phyloP scores from a whole-genome alignment of 2,888 invertebrate species.

The Andrena chrysosceles region DNA sequence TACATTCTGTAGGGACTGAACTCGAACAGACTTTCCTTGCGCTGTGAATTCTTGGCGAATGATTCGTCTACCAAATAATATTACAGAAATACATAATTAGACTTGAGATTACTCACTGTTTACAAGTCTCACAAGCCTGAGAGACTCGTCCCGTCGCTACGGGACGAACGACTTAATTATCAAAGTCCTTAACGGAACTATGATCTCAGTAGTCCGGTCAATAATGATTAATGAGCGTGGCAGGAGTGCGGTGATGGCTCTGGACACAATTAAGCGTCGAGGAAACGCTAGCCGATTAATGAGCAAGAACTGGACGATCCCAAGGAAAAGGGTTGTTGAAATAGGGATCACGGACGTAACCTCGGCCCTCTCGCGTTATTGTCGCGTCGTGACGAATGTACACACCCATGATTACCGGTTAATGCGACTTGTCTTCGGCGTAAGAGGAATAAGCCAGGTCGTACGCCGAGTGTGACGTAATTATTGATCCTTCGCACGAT shows the following conservation, averaged over 20 bases:
- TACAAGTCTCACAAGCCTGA: not conserved
- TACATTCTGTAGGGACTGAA: constrained; percentile 6
- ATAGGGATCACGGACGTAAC: constrained; percentile 26
- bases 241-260: not conserved
- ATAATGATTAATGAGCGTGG: constrained; percentile 5
- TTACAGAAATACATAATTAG: not conserved
- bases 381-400: constrained; percentile 46
- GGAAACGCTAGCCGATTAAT: constrained; percentile 17
- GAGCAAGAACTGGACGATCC: constrained; percentile 17
- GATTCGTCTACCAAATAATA: not conserved
- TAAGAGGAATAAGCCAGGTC: constrained; percentile 41
- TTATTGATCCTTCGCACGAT: constrained; percentile 61
- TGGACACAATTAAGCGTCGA: constrained; percentile 6
- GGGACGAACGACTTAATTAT: not conserved
- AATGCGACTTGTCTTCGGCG: constrained; percentile 41
- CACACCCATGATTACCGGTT: constrained; percentile 57
- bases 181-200: not conserved
- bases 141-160: no score
- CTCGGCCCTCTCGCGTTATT: constrained; percentile 21
- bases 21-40: not conserved
- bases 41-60: not conserved
- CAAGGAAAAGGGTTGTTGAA: constrained; percentile 10
- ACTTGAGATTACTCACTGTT: no score
- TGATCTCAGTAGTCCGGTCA: constrained; percentile 1
- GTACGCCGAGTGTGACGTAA: constrained; percentile 55